These are phyloP conservation scores for Elmis aenea DNA, from an alignment of 2,888 invertebrate genomes.

Conservation along the genomic window DNA sequence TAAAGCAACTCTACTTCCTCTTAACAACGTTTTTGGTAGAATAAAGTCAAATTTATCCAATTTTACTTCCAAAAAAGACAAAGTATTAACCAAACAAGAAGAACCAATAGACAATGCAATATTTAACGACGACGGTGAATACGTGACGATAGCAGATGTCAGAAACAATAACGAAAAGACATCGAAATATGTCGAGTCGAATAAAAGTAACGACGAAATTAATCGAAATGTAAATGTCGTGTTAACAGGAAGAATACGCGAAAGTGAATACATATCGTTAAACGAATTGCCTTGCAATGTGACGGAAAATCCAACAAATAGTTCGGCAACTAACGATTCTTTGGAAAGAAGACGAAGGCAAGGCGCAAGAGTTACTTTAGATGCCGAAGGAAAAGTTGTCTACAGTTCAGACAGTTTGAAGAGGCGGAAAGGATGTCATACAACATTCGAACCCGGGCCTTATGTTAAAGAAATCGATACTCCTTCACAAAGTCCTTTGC, in stretches of 20 bases:
- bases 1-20: conserved; percentile 54
- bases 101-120: conserved; percentile 41
- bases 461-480: conserved; percentile 62
- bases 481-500: conserved; percentile 50
- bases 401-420: conserved; percentile 82
- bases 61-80: conserved; percentile 46
- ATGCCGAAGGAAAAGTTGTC: conserved; percentile 83
- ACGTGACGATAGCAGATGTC: conserved; percentile 80
- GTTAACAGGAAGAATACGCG: conserved; percentile 52
- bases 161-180: conserved; percentile 70
- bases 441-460: conserved; percentile 84
- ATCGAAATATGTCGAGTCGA: conserved; percentile 26
- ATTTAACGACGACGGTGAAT: conserved; percentile 72
- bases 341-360: conserved; percentile 54
- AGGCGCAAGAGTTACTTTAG: conserved; percentile 75
- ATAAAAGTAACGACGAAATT: conserved; percentile 66
- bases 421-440: conserved; percentile 73
- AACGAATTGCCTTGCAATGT: conserved; percentile 64
- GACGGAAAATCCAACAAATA: conserved; percentile 23
- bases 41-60: conserved; percentile 49
- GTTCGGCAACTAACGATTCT: conserved; percentile 41
- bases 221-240: conserved; percentile 59
- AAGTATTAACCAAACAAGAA: conserved; percentile 43
- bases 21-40: conserved; percentile 70
- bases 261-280: conserved; percentile 75